Conservation (phyloP, 2,797 vertebrate species). For the Bovichtus variegatus region DNA sequence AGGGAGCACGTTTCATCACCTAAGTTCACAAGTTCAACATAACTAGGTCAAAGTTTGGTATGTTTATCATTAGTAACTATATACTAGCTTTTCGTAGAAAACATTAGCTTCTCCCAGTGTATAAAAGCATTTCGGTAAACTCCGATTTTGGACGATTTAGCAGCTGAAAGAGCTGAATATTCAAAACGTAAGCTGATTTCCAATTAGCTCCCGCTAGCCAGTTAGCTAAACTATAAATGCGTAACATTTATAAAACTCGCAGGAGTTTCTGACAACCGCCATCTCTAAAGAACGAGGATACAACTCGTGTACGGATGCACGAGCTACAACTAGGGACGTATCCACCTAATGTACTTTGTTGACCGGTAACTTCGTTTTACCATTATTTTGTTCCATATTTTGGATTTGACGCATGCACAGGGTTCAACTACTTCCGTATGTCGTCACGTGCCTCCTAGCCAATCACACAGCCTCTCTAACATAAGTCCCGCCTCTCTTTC, state of each 20-base stretch:
- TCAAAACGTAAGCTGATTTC: not conserved
- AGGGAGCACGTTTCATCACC: slow-evolving; percentile 2
- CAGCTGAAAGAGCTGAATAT: not conserved
- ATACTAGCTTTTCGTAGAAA: not conserved
- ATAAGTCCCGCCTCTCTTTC: slow-evolving; percentile 33
- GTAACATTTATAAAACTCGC: not conserved
- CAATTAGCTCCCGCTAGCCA: slow-evolving; percentile 34
- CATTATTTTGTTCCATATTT: slow-evolving; percentile 69
- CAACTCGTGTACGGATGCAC: accelerated
- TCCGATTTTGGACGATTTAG: not conserved
- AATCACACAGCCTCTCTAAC: slow-evolving; percentile 28
- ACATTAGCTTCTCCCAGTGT: too few species aligned
- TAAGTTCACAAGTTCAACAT: slow-evolving; percentile 25
- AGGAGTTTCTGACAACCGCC: not conserved
- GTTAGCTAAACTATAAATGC: not conserved
- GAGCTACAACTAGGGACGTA: accelerated
- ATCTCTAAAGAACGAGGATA: not conserved
- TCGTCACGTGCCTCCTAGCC: slow-evolving; percentile 1
- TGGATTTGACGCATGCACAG: not conserved
- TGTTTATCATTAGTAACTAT: too few species aligned
- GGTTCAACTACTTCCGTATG: slow-evolving; percentile 37
- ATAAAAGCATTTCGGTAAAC: not conserved
- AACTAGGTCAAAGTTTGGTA: not conserved
- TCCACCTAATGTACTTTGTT: not conserved
- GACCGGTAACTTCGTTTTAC: slow-evolving; percentile 26